phyloP scores from a whole-genome alignment of 2,888 invertebrate genomes.

The Heliconius ismenius region DNA sequence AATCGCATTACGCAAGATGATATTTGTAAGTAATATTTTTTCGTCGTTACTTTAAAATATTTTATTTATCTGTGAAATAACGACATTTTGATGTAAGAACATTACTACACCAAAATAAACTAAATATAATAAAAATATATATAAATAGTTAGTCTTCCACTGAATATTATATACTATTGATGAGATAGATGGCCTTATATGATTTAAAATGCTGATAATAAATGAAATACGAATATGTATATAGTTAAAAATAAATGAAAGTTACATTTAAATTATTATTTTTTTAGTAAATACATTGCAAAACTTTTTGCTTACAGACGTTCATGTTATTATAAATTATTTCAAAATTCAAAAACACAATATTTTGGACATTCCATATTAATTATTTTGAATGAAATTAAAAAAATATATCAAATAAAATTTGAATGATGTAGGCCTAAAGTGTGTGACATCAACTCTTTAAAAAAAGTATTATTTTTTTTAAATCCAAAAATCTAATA shows the following conservation, averaged over 20 bases:
- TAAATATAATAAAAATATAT: neutral
- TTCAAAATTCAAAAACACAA: neutral
- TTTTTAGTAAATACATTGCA: neutral
- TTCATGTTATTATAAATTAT: neutral
- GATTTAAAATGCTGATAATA: constrained; percentile 1
- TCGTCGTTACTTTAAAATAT: neutral
- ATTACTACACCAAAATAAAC: neutral
- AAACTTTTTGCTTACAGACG: neutral
- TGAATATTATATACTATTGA: neutral
- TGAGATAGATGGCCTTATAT: constrained; percentile 5
- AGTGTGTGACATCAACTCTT: neutral
- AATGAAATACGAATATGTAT: neutral
- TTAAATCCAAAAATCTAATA: neutral
- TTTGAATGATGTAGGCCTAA: neutral
- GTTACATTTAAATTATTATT: neutral
- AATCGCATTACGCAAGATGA: no score
- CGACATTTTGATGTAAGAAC: neutral
- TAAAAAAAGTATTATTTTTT: neutral
- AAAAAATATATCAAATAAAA: neutral
- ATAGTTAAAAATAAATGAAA: neutral
- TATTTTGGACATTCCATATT: constrained; percentile 10
- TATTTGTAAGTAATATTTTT: neutral
- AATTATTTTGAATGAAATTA: neutral
- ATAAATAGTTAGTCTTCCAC: constrained; percentile 2
- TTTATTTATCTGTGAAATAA: neutral